Conservation (phyloP, 2,113 vertebrate genomes). For the Protobothrops flavoviridis region DNA sequence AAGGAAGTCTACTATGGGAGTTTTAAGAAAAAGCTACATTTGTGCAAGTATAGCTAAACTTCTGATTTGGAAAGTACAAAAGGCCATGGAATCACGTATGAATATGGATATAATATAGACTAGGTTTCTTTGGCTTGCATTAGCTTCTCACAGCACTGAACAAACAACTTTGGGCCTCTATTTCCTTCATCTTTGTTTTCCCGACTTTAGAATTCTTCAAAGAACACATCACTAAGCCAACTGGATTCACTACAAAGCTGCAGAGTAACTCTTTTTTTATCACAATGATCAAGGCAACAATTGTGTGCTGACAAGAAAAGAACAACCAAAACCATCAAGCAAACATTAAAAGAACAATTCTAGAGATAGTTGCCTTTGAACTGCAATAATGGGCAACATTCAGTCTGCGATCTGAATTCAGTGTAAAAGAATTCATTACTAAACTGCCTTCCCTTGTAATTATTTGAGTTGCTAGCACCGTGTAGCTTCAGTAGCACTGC, state of each 20-base stretch:
- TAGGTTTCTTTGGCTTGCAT: conserved; percentile 59
- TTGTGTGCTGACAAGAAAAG: conserved; percentile 79
- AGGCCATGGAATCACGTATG: conserved; percentile 51
- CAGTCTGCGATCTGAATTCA: conserved; percentile 70
- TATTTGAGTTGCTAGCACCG: conserved; percentile 59
- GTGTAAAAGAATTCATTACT: conserved; percentile 72
- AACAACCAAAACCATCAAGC: conserved; percentile 76
- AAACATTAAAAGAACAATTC: conserved; percentile 80
- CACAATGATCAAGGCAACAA: conserved; percentile 79
- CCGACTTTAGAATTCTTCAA: conserved; percentile 75
- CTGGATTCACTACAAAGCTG: conserved; percentile 77
- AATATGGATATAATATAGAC: conserved; percentile 69
- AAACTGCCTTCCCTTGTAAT: conserved; percentile 66
- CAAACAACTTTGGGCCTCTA: conserved; percentile 73
- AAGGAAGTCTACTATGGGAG: conserved; percentile 55
- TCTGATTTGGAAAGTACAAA: conserved; percentile 66
- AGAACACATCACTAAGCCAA: conserved; percentile 75
- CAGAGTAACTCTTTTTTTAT: conserved; percentile 72
- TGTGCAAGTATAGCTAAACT: conserved; percentile 58
- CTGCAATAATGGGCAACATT: conserved; percentile 74
- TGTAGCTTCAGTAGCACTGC: conserved; percentile 63
- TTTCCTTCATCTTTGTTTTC: conserved; percentile 75
- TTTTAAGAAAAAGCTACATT: conserved; percentile 63
- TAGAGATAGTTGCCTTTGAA: conserved; percentile 78
- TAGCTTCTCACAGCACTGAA: conserved; percentile 77